phyloP scores from a whole-genome alignment of 2,113 vertebrate species.

The Choloepus hoffmanni region DNA sequence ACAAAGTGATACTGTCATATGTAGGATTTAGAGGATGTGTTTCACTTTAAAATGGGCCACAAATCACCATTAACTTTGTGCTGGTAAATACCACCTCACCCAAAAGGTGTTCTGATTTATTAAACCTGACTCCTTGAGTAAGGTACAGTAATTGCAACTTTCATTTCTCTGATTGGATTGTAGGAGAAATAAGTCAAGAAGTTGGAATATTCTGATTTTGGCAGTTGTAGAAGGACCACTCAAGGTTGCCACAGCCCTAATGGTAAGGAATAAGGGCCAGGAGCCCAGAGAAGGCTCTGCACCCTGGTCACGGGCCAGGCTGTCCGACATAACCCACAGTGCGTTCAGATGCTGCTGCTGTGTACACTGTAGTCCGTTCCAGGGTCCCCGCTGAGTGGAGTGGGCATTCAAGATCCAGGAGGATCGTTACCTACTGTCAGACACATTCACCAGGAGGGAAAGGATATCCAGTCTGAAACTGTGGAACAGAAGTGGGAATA shows the following conservation, averaged over 20 bases:
- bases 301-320: neutral
- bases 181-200: conserved; percentile 16
- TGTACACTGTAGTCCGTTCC: neutral
- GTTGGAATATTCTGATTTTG: conserved; percentile 33
- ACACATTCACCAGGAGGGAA: neutral
- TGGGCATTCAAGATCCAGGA: neutral
- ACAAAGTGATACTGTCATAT: neutral
- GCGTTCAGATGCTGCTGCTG: neutral
- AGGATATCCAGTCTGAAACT: neutral
- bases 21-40: neutral
- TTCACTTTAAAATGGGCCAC: conserved; percentile 1
- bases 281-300: neutral
- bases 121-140: neutral
- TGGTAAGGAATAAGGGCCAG: neutral
- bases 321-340: neutral
- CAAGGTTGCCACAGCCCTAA: neutral
- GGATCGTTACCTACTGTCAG: neutral
- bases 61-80: conserved; percentile 20
- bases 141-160: neutral
- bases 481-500: neutral
- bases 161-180: neutral
- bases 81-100: neutral
- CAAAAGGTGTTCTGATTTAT: neutral
- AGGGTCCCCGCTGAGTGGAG: neutral
- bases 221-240: neutral